Base-by-base conservation (phyloP, 30 jellyfish, hydroid and myxozoan species). In the Haliclystus octoradiatus region DNA sequence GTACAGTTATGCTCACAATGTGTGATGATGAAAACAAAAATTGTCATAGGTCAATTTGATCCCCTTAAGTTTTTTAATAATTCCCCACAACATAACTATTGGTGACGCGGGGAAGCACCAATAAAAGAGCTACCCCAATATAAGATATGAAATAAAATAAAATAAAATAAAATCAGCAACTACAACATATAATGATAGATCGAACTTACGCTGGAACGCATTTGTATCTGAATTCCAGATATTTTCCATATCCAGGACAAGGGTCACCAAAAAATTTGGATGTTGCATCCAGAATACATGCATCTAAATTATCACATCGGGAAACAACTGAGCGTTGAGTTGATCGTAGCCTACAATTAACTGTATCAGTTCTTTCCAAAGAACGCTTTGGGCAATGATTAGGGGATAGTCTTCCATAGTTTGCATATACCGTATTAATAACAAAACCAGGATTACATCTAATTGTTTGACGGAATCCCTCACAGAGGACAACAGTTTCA, bases 121-220 rank as follows among this genome's bases (percentile, higher is more conserved):
- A n/a, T n/a, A n/a, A n/a, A n/a, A n/a, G n/a, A n/a, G n/a, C n/a
- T n/a, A n/a, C n/a, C n/a, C n/a, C n/a, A n/a, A n/a, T n/a, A n/a
- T n/a, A n/a, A n/a, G n/a, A n/a, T n/a, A n/a, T n/a, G n/a, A n/a
- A n/a, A n/a, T n/a, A n/a, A n/a, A n/a, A n/a, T n/a, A n/a, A n/a
- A n/a, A n/a, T n/a, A n/a, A n/a, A n/a, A n/a, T n/a, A n/a, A n/a
- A n/a, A n/a, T n/a, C n/a, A n/a, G n/a, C n/a, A n/a, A n/a, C n/a
- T n/a, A n/a, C n/a, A n/a, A n/a, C n/a, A n/a, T n/a, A n/a, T n/a
- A n/a, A n/a, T n/a, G n/a, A n/a, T n/a, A n/a, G n/a, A n/a, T n/a
- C n/a, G n/a, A n/a, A n/a, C 57, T 40, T 40, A 40, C 57, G 14
- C 57, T 40, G 57, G 57, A 9, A 40, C 57, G 57, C 57, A 40